Base-by-base conservation (phyloP, 2,888 invertebrate species). In the Hirtodrosophila duncani region DNA sequence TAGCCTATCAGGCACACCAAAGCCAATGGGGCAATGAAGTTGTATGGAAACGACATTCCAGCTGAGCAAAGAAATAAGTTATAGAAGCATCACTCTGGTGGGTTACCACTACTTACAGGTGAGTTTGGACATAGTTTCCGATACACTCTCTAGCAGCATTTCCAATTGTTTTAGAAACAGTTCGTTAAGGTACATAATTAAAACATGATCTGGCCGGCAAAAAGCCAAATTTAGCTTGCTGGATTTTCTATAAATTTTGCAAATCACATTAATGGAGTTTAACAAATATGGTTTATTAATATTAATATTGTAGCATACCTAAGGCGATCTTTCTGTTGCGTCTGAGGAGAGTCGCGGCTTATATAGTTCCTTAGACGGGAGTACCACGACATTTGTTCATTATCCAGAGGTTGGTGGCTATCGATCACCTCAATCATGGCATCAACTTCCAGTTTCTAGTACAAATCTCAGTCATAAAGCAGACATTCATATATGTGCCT, bases 181-280 rank as follows among this genome's bases (percentile, higher is more conserved):
- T 10, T 85, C 79, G 53, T 82, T 86, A 1, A 61, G 31, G 38
- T 85, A 86, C 43, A 72, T 65, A 6, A 84, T 27, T 2, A 85
- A 42, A 0, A 86, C 86, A 20, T 82, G 70, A 67, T 86, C 87
- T 0, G 87, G 86, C 8, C 83, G 74, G 36, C 86, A 86, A 49
- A 63, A 82, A 0, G 62, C 59, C 10, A 83, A 14, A 8, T 65
- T 69, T 0, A 84, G 3, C 55, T 74, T 78, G 17, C 63, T 64
- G 0, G 82, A 53, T 46, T 82, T 72, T 33, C 85, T 86, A 49
- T 0, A 64, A 44, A n/a, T n/a, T n/a, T n/a, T n/a, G n/a, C n/a
- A n/a, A 8, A 36, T 5, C 33, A 8, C 3, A 5, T 11, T 8
- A 5, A 26, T 9, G 3, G 11, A 11, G n/a, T 1, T n/a, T n/a